phyloP scores from a whole-genome alignment of 2,113 vertebrate species.

The Cygnus buccinator region DNA sequence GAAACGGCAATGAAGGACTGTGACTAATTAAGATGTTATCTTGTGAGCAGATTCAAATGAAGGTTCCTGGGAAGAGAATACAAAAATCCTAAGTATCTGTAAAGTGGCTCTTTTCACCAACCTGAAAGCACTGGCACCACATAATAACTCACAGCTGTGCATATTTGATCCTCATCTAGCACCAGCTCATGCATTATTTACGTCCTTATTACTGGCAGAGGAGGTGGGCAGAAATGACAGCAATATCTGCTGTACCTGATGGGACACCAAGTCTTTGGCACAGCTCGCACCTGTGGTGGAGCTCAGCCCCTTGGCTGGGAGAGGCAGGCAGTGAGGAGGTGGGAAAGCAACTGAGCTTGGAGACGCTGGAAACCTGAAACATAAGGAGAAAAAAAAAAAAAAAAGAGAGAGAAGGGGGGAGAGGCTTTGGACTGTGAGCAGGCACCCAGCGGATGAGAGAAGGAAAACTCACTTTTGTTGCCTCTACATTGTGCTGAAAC shows the following conservation, averaged over 20 bases:
- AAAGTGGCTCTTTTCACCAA: conserved; percentile 16
- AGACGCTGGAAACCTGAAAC: not conserved
- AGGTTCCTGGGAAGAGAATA: conserved; percentile 6
- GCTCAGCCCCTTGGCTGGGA: not conserved
- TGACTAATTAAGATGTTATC: conserved; percentile 9
- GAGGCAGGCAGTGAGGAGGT: not conserved
- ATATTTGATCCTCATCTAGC: not conserved
- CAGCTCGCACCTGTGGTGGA: not conserved
- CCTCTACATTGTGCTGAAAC: not conserved
- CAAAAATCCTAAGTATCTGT: not conserved
- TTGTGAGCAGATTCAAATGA: not conserved
- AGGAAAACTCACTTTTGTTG: not conserved
- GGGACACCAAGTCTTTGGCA: not conserved
- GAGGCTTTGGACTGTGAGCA: not conserved
- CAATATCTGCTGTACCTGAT: not conserved
- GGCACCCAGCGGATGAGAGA: not conserved
- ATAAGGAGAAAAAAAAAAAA: not conserved
- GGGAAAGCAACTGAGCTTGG: not conserved
- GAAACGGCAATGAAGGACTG: not conserved
- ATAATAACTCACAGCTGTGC: not conserved
- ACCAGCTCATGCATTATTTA: conserved; percentile 41
- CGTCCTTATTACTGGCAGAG: not conserved
- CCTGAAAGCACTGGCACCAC: not conserved
- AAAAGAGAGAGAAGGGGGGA: too few relatives aligned
- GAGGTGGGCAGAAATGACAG: not conserved